Evolutionary conservation across 2,113 vertebrate species (phyloP), one percentile per base, ranked within the genome.

Genomic region (Pelvicachromis taeniatus): DNA sequence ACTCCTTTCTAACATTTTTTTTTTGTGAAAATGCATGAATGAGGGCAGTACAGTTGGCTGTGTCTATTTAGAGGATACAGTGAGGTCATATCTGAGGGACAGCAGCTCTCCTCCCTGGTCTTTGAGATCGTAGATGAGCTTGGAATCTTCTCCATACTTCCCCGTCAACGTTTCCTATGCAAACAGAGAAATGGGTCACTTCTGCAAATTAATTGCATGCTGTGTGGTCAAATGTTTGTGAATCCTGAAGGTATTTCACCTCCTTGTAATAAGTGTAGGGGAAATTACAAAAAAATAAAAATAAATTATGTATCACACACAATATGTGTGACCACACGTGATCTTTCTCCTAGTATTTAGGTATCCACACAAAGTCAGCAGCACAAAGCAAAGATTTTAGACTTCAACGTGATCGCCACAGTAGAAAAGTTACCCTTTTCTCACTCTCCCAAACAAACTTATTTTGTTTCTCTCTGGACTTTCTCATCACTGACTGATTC

Each of bases 141-240:
- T 99, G 0, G 99, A 99, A 82, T 99, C 99, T 92, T 99, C 98
- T 4, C 99, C 99, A 0, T 99, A 99, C 82, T 99, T 99, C 73
- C 98, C 99, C 0, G 96, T 99, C 85, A 99, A 59, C 0, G 98
- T 99, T 96, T 99, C 99, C 99, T 99, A 26, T 12, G 92, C 33
- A 73, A 26, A 82, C 11, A 81, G 4, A 6, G 26, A 68, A 10
- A 68, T 2, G 19, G 8, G 2, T n/a, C 26, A 23, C 21, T 0
- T 35, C n/a, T 63, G 31, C 17, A 63, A 63, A 38, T 38, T 2
- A n/a, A 3, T 63, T n/a, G 26, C 13, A 3, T 29, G 58, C 59
- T 35, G 59, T 63, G 58, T 61, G 58, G 31, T 61, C 31, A 61
- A n/a, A 35, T 35, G 31, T 63, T 63, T 63, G 31, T 35, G 59